phyloP scores from a whole-genome alignment of 2,888 invertebrate genomes.

The Cerastis leucographa region DNA sequence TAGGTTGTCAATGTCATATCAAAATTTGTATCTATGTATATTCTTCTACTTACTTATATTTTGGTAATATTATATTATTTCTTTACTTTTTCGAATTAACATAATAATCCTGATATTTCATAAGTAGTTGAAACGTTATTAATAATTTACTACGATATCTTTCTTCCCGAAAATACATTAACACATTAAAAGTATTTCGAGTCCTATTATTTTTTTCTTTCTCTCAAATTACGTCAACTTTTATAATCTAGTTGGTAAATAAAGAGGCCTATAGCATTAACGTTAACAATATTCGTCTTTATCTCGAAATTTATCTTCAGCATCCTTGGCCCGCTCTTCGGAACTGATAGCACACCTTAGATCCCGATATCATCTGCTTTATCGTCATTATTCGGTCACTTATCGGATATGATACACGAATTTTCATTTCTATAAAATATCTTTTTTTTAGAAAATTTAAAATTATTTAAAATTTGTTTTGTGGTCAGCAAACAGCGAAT shows the following conservation, averaged over 20 bases:
- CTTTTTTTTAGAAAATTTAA: no score
- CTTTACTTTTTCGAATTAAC: background rate
- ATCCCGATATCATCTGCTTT: slow-evolving; percentile 60
- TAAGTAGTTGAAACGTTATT: background rate
- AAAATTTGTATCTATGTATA: background rate
- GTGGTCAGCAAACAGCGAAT: no score
- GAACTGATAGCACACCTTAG: slow-evolving; percentile 50
- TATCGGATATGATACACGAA: slow-evolving; percentile 44
- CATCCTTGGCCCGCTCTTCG: slow-evolving; percentile 61
- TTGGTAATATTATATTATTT: background rate
- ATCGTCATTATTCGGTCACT: slow-evolving; percentile 54
- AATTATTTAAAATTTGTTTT: no score
- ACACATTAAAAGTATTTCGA: background rate
- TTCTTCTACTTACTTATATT: background rate
- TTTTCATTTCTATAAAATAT: background rate
- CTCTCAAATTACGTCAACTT: background rate
- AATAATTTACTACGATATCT: background rate
- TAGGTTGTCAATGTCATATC: background rate
- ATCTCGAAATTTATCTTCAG: slow-evolving; percentile 62
- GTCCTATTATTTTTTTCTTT: background rate
- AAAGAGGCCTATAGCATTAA: slow-evolving; percentile 33
- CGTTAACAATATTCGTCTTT: slow-evolving; percentile 39
- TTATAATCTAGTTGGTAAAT: slow-evolving; percentile 13
- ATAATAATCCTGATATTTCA: background rate
- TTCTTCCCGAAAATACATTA: slow-evolving; percentile 20